These are phyloP conservation scores for Tipula lateralis DNA, from an alignment of 2,888 invertebrate species.

Conservation along the genomic window DNA sequence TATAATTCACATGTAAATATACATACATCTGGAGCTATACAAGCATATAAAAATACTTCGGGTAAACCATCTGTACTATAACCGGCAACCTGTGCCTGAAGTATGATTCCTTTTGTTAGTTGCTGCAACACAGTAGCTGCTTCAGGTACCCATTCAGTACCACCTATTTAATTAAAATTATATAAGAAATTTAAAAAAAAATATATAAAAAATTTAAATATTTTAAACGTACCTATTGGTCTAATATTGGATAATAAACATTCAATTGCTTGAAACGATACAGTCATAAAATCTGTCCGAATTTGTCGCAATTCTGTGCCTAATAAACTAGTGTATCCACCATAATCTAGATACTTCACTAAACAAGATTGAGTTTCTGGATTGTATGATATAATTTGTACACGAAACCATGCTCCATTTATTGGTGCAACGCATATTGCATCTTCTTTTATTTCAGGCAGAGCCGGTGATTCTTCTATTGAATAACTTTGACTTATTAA, in stretches of 20 bases:
- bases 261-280: conserved; percentile 97
- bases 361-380: conserved; percentile 67
- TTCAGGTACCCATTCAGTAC: conserved; percentile 67
- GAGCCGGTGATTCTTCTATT: conserved; percentile 68
- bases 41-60: conserved; percentile 76
- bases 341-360: conserved; percentile 90
- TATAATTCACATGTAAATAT: too few species aligned
- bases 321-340: conserved; percentile 80
- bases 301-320: conserved; percentile 82
- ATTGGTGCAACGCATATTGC: conserved; percentile 85
- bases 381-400: conserved; percentile 68
- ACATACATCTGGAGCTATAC: conserved; percentile 65
- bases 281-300: conserved; percentile 83
- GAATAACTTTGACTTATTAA: conserved; percentile 81
- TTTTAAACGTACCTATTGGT: conserved; percentile 60
- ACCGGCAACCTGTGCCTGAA: conserved; percentile 84
- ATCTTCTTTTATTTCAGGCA: conserved; percentile 71
- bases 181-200: too few species aligned
- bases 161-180: conserved; percentile 32
- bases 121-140: conserved; percentile 73
- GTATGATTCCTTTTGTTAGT: conserved; percentile 73
- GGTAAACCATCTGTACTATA: conserved; percentile 71
- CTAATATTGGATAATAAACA: conserved; percentile 85
- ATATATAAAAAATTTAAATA: conserved; percentile 31
- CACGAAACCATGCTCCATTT: conserved; percentile 80